These are phyloP conservation scores for Pantelozetes paolii DNA, from an alignment of 2,888 invertebrate species.

Conservation along the genomic window DNA sequence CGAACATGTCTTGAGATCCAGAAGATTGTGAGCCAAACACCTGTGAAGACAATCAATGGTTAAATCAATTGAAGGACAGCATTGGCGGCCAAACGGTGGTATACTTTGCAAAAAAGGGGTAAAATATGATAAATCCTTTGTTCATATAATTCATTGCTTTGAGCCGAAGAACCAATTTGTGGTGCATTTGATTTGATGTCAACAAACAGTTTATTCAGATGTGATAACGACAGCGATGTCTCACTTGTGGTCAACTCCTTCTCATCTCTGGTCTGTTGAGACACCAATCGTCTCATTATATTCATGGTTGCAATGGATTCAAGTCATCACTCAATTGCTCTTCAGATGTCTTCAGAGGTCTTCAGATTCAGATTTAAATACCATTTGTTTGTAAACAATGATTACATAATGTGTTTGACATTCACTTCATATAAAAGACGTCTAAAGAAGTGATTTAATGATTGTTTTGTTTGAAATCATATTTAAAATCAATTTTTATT, in stretches of 20 bases:
- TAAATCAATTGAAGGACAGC: not conserved
- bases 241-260: not conserved
- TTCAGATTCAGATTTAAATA: not conserved
- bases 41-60: not conserved
- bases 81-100: not conserved
- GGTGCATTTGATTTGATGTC: conserved; percentile 42
- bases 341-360: not conserved
- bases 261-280: conserved; percentile 1
- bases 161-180: conserved; percentile 28
- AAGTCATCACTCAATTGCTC: too few species aligned
- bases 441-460: not conserved
- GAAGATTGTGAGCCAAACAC: conserved; percentile 32
- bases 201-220: conserved; percentile 86
- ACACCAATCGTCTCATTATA: conserved; percentile 27
- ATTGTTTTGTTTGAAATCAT: too few species aligned
- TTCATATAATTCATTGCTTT: conserved; percentile 70
- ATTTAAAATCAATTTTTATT: too few species aligned
- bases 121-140: conserved; percentile 94
- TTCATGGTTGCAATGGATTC: conserved; percentile 4
- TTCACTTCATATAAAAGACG: not conserved
- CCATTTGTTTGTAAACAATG: conserved; percentile 15
- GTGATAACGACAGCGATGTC: conserved; percentile 54
- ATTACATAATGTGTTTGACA: conserved; percentile 22
- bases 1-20: conserved; percentile 59
- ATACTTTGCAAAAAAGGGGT: conserved; percentile 92